phyloP scores from a whole-genome alignment of 2,888 invertebrate species.

The Drosophila histrio region DNA sequence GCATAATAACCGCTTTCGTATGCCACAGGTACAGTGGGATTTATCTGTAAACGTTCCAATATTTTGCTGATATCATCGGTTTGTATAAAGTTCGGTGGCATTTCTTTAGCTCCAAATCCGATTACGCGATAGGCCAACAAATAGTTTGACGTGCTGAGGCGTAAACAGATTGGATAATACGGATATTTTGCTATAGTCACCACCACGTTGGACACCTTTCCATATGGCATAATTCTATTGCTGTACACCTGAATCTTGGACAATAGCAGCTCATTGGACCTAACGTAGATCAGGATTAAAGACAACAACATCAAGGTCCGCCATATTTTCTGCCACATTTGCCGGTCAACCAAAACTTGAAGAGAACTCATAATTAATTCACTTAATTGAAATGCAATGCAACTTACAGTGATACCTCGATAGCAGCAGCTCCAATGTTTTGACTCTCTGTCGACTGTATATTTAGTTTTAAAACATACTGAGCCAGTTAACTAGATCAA shows the following conservation, averaged over 20 bases:
- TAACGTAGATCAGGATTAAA: neutral
- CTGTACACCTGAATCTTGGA: constrained; percentile 1
- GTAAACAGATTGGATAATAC: neutral
- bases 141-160: constrained; percentile 6
- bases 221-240: neutral
- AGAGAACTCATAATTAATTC: neutral
- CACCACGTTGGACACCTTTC: neutral
- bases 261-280: neutral
- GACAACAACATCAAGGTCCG: neutral
- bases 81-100: neutral
- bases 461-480: neutral
- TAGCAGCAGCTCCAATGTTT: neutral
- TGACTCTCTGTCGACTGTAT: neutral
- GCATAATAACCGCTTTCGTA: constrained; percentile 9
- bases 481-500: neutral
- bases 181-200: constrained; percentile 19
- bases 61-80: neutral
- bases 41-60: neutral
- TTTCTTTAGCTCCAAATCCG: neutral
- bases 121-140: constrained; percentile 21
- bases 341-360: neutral
- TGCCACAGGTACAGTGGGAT: neutral
- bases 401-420: neutral
- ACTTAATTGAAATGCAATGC: neutral
- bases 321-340: constrained; percentile 14